phyloP scores from a whole-genome alignment of 2,888 invertebrate species.

The Luperina testacea region DNA sequence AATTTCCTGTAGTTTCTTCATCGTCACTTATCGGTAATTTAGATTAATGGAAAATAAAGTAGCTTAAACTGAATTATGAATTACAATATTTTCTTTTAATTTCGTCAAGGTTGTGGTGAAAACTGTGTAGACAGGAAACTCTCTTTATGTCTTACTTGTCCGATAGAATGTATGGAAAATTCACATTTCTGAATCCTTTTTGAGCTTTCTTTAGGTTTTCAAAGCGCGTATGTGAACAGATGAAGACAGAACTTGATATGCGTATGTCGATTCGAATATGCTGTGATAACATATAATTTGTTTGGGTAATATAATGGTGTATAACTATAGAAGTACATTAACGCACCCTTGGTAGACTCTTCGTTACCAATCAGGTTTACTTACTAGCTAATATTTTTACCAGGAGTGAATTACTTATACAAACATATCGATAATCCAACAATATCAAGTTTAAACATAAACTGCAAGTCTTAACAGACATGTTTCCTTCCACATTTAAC shows the following conservation, averaged over 20 bases:
- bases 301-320: not conserved
- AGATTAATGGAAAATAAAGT: constrained; percentile 7
- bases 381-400: not conserved
- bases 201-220: not conserved
- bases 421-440: not conserved
- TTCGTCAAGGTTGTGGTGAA: not conserved
- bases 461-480: no score
- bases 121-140: not conserved
- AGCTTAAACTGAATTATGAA: constrained; percentile 4
- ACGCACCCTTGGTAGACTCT: not conserved
- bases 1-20: constrained; percentile 47
- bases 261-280: not conserved
- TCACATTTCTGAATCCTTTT: not conserved
- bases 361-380: not conserved
- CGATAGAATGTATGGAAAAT: not conserved
- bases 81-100: not conserved
- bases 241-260: not conserved
- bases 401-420: not conserved
- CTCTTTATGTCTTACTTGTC: not conserved
- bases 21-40: constrained; percentile 24
- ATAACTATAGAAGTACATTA: no score
- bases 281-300: not conserved
- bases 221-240: not conserved
- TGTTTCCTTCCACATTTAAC: not conserved
- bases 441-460: not conserved